phyloP scores from a whole-genome alignment of 2,113 vertebrate species.

The Tauraco erythrolophus region DNA sequence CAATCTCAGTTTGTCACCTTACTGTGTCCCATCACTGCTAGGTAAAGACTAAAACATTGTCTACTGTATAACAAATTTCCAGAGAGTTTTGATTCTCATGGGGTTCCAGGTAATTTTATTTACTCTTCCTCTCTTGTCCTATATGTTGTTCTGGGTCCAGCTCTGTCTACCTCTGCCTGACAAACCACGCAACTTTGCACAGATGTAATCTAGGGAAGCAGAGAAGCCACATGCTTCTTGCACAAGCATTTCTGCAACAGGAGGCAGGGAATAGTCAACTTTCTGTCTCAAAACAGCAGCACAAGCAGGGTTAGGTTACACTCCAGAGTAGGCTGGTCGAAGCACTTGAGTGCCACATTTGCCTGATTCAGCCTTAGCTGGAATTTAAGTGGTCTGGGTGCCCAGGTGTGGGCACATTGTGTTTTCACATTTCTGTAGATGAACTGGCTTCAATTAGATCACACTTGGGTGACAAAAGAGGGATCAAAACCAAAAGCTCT shows the following conservation, averaged over 20 bases:
- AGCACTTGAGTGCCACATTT: neutral
- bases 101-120: neutral
- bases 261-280: neutral
- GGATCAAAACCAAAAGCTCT: neutral
- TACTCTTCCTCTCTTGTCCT: neutral
- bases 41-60: neutral
- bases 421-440: neutral
- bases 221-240: neutral
- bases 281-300: neutral
- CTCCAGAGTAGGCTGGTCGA: neutral
- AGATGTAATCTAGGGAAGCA: too few species aligned
- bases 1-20: neutral
- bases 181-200: neutral
- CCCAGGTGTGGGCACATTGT: neutral
- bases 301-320: neutral
- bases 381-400: neutral
- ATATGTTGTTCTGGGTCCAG: neutral
- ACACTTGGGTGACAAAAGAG: neutral
- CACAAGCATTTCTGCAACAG: neutral
- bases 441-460: neutral
- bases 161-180: neutral
- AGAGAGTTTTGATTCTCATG: neutral
- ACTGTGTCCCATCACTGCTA: neutral
- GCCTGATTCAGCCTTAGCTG: too few species aligned
- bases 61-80: neutral